Evolutionary conservation across 1,140 invertebrate genomes (phyloP), one percentile per base, ranked within the genome.

Genomic region (Brachystomella parvula): DNA sequence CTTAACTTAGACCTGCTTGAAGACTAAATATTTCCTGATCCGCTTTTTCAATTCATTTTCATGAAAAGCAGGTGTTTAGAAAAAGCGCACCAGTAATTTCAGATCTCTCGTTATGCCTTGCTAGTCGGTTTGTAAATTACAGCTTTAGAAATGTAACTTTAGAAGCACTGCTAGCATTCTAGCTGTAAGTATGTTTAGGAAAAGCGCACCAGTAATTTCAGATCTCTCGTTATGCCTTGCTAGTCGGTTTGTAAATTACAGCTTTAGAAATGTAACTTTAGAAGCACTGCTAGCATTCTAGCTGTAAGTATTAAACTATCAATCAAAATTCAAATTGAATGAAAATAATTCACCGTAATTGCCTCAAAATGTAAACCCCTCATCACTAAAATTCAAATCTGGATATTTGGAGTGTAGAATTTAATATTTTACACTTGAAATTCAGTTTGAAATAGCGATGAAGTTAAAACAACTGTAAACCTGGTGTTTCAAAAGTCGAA

Each of bases 341-440:
- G n/a, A 53, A 53, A 44, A 9, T 6, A 53, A 53, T 53, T 53
- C 49, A 53, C 49, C 49, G 24, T 24, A 53, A 53, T 53, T 53
- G 49, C 49, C 49, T 53, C 49, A 53, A 53, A 53, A 53, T 53
- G 49, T 53, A 53, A 53, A 53, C 24, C 24, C 49, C 49, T 53
- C 49, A 53, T 53, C 49, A 9, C n/a, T 9, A 9, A 44, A 44
- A 9, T n/a, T 12, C 39, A 12, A 12, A n/a, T 12, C 39, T 9
- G n/a, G n/a, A 44, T 9, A 44, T 44, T 44, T 44, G 9, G 39
- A n/a, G n/a, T 12, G 39, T n/a, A n/a, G 39, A 44, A 44, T 12
- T n/a, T 9, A 9, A 12, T 9, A 44, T 12, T 12, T 12, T 12
- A 44, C 9, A 44, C 39, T 44, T 44, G 39, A 12, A 9, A 44